Conservation (phyloP, 2,113 vertebrate genomes). For the Sapayoa aenigma region DNA sequence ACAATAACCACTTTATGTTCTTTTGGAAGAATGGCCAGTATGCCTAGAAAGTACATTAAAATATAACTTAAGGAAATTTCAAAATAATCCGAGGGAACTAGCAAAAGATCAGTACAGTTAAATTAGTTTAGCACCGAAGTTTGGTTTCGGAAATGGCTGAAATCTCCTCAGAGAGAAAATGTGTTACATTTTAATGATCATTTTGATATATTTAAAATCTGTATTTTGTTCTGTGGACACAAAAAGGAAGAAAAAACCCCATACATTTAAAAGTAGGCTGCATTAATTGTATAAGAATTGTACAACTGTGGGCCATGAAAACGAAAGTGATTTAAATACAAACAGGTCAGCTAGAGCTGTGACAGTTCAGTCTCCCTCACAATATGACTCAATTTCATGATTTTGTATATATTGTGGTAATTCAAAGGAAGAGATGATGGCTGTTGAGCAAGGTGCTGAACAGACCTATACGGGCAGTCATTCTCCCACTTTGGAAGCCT, state of each 20-base stretch:
- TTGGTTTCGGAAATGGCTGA: background rate
- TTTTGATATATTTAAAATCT: background rate
- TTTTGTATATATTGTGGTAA: background rate
- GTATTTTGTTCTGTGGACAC: background rate
- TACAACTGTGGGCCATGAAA: background rate
- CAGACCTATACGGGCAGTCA: background rate
- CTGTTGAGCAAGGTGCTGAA: background rate
- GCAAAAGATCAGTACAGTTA: background rate
- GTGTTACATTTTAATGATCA: background rate
- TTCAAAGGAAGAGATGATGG: background rate
- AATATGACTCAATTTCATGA: background rate
- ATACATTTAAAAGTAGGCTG: background rate
- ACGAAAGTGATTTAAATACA: background rate
- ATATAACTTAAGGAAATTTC: conserved; percentile 13
- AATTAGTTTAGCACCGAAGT: background rate
- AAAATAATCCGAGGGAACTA: background rate
- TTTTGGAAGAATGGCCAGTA: conserved; percentile 38
- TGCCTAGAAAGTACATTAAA: conserved; percentile 14
- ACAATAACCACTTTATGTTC: conserved; percentile 66
- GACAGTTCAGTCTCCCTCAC: background rate
- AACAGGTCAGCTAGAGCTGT: background rate
- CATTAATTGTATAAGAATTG: background rate
- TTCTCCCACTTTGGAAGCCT: background rate
- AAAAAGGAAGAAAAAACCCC: background rate
- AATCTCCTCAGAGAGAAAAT: background rate